Evolutionary conservation across 2,113 vertebrate genomes (phyloP).

Genomic region (Burhinus bistriatus): DNA sequence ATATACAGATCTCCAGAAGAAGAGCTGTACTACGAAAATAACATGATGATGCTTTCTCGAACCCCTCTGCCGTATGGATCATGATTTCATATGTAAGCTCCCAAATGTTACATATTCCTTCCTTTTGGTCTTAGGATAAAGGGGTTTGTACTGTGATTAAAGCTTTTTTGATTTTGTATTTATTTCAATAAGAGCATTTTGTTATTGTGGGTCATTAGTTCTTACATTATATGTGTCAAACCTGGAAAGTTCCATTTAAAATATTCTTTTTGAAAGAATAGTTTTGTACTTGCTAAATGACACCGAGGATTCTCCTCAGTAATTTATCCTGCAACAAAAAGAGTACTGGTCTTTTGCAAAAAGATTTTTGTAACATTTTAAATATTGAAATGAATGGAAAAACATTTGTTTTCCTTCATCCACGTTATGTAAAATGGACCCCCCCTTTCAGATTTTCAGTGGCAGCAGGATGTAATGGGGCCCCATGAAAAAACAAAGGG

Average conservation of each 20-base stretch:
- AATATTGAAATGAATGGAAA: background rate
- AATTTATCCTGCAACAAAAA: background rate
- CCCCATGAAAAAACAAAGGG: background rate
- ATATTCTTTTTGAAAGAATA: background rate
- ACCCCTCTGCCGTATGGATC: background rate
- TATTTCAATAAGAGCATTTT: background rate
- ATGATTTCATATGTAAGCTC: background rate
- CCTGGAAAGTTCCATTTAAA: background rate
- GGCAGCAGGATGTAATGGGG: accelerated
- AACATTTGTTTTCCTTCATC: background rate
- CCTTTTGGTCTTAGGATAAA: background rate
- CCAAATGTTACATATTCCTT: background rate
- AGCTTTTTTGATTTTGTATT: background rate
- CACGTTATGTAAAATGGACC: accelerated
- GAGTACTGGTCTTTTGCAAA: background rate
- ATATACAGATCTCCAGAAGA: background rate
- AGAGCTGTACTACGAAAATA: background rate
- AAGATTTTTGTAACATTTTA: background rate
- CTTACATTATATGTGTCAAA: background rate
- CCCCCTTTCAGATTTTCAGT: background rate
- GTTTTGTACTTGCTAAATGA: background rate
- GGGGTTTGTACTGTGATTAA: background rate
- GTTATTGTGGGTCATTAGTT: background rate
- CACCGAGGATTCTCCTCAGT: background rate
- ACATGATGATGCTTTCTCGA: background rate